phyloP scores from a whole-genome alignment of 2,113 vertebrate genomes.

The Petroica traversi region DNA sequence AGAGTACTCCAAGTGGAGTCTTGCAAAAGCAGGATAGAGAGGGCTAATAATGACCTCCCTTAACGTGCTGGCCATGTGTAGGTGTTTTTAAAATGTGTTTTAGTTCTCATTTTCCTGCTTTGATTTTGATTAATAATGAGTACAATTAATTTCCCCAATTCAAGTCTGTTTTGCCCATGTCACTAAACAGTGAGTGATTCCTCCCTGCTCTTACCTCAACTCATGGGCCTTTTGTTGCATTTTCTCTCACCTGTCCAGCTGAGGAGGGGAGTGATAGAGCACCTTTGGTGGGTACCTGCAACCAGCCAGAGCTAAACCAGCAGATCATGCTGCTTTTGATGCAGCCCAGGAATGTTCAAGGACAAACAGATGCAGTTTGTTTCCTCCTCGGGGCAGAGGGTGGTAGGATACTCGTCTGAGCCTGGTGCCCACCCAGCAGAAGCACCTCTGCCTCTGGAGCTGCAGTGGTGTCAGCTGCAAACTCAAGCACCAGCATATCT shows the following conservation, averaged over 20 bases:
- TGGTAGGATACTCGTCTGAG: neutral
- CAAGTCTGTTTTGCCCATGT: neutral
- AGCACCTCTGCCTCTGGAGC: neutral
- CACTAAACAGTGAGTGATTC: neutral
- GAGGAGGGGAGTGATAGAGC: neutral
- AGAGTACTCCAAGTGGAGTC: neutral
- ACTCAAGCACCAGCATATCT: neutral
- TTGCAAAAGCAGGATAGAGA: neutral
- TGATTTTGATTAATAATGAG: neutral
- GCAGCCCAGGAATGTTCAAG: neutral
- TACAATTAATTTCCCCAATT: neutral
- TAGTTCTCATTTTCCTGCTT: neutral
- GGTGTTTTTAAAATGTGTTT: neutral
- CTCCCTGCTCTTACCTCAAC: neutral
- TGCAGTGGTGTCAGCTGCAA: neutral
- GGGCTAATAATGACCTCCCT: neutral
- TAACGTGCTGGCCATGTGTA: fast-evolving
- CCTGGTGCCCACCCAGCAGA: neutral
- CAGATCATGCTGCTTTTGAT: neutral
- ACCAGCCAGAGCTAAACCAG: neutral
- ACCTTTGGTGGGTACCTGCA: neutral
- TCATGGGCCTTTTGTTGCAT: neutral
- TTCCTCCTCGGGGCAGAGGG: neutral
- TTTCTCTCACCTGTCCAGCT: neutral
- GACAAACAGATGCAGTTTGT: neutral